Base-by-base conservation (phyloP, 2,113 vertebrate genomes). In the Nibea albiflora region DNA sequence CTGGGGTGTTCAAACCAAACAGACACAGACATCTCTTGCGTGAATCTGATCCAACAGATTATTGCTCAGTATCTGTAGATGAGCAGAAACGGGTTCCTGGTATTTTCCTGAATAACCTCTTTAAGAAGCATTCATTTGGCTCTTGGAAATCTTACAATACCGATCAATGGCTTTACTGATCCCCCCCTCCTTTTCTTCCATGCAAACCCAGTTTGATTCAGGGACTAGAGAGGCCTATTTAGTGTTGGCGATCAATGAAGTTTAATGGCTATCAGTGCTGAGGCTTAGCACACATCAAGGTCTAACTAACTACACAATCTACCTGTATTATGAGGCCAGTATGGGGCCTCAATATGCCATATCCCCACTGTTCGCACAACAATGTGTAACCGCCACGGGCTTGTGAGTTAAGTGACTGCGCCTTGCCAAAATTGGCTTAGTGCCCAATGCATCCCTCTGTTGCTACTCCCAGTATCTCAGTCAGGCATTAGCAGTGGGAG, bases 181-280 rank as follows among this genome's bases (percentile, higher is more conserved):
- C 31, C 46, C 14, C 14, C 60, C 39, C 66, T 56, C 22, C n/a
- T 78, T 9, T 39, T 64, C 28, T 73, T 73, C 17, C 61, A 74
- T 76, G 22, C 53, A 64, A 81, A 72, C 62, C 63, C 70, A 72
- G 61, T 88, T 88, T 85, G 73, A 89, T 78, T 87, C 84, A 79
- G 58, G 12, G 69, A 73, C 53, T 70, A 31, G 14, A 80, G 58
- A 85, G 78, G 73, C 31, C 62, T 80, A 58, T 77, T 88, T 80
- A 77, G 49, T 26, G 50, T 20, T 49, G 26, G 44, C 44, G 89
- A 87, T 94, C 90, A 84, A 92, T 91, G 64, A 70, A 35, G 63
- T 89, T 80, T 87, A 90, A 87, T 82, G 66, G 35, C 72, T 81
- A 85, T 88, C 79, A 78, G 52, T 71, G 74, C 44, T 53, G 26